Evolutionary conservation across 2,888 invertebrate species (phyloP).

Genomic region (Drosophila flavopinicola): DNA sequence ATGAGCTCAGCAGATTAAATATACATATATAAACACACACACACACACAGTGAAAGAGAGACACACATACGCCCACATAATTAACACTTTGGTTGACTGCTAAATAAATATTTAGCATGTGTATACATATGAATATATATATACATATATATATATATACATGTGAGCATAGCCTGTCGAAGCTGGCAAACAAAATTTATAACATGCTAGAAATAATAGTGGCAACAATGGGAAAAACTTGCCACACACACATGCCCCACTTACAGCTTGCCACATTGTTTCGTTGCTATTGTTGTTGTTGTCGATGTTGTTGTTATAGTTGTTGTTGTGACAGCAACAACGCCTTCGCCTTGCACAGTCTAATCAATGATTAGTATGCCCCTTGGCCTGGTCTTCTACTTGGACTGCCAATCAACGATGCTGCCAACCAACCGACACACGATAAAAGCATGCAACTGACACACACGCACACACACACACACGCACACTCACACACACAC

Average conservation of each 20-base stretch:
- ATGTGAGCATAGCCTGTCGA: slow-evolving; percentile 24
- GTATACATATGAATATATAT: slow-evolving; percentile 19
- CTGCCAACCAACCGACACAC: slow-evolving; percentile 24
- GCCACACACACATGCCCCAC: slow-evolving; percentile 40
- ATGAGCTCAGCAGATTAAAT: slow-evolving; percentile 67
- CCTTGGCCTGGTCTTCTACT: slow-evolving; percentile 46
- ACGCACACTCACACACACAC: slow-evolving; percentile 7
- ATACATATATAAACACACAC: slow-evolving; percentile 17
- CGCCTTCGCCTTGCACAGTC: slow-evolving; percentile 55
- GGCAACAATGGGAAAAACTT: slow-evolving; percentile 45
- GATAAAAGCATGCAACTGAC: slow-evolving; percentile 43
- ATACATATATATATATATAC: neutral
- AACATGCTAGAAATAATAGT: slow-evolving; percentile 69
- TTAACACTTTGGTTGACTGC: slow-evolving; percentile 71
- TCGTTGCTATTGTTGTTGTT: slow-evolving; percentile 4
- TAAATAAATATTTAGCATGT: slow-evolving; percentile 72
- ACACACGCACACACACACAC: slow-evolving; percentile 8
- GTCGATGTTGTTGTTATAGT: slow-evolving; percentile 19
- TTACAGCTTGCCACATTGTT: slow-evolving; percentile 23
- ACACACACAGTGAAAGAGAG: neutral
- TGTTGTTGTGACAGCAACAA: slow-evolving; percentile 32
- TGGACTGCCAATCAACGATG: slow-evolving; percentile 53
- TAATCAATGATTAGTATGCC: slow-evolving; percentile 70
- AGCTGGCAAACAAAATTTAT: slow-evolving; percentile 61
- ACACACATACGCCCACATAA: slow-evolving; percentile 58